Conservation (phyloP, 2,888 invertebrate species). For the Melitaea athalia region DNA sequence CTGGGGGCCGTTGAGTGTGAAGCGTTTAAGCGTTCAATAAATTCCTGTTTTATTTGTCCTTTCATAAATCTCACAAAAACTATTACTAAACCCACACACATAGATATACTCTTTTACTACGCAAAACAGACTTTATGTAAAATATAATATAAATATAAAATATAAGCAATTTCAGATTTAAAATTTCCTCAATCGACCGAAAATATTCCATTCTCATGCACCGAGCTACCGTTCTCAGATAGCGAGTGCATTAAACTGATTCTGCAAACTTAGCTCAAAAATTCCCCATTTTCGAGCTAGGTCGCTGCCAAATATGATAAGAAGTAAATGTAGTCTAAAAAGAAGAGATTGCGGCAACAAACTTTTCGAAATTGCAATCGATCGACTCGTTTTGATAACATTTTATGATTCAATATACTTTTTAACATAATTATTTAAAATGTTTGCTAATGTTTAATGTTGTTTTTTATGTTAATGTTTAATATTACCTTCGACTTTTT, state of each 20-base stretch:
- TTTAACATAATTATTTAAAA: too few relatives aligned
- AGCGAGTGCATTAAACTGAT: constrained; percentile 28
- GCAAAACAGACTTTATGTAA: not conserved
- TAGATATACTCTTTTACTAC: not conserved
- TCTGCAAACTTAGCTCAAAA: constrained; percentile 32
- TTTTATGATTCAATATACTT: not conserved
- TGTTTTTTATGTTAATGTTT: too few relatives aligned
- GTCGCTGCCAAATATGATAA: constrained; percentile 37
- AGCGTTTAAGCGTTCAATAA: too few relatives aligned
- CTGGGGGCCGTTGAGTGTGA: too few relatives aligned
- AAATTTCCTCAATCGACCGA: constrained; percentile 21
- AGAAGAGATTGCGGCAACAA: constrained; percentile 22
- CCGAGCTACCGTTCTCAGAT: constrained; percentile 15
- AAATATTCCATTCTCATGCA: constrained; percentile 23
- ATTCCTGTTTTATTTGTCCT: too few relatives aligned
- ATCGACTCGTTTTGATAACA: constrained; percentile 4
- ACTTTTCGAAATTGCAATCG: constrained; percentile 20
- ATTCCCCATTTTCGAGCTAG: constrained; percentile 29
- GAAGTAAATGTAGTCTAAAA: constrained; percentile 28
- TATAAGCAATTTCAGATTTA: constrained; percentile 15
- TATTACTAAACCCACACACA: too few relatives aligned
- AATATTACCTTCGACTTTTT: too few relatives aligned
- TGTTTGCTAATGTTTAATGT: too few relatives aligned
- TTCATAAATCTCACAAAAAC: too few relatives aligned
- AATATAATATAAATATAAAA: not conserved